Evolutionary conservation across 1,140 invertebrate genomes (phyloP), one percentile per base, ranked within the genome.

Genomic region (Ceratina calcarata): DNA sequence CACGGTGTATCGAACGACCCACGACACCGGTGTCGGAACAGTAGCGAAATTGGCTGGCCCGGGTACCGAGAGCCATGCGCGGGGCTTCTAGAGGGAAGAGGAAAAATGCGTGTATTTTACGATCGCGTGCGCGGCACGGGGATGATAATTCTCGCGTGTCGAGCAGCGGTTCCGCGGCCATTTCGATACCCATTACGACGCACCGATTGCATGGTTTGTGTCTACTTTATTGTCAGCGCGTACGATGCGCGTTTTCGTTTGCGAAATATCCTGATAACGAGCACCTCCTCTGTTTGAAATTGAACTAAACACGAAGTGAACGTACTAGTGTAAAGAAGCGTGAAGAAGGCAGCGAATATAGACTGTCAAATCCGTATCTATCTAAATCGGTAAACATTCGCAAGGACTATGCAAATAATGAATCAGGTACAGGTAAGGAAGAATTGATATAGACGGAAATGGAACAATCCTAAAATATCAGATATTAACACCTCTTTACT

Each of bases 101-200:
- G 55, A 12, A 61, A 62, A 72, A 57, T 53, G 80, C 78, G 16
- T 55, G 79, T 86, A 82, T 81, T 88, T 84, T 81, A 84, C 81
- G 81, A 89, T 90, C 82, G 86, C 88, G 87, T 89, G 89, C 77
- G 82, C 83, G 67, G 51, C 45, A n/a, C 65, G 80, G 78, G 55
- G n/a, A 57, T 85, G 87, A 90, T 90, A 89, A 90, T 89, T 89
- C 86, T 90, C 88, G 77, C 88, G 82, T 89, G 88, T 89, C 85
- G 83, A 77, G 86, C 82, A 53, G 80, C 75, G 75, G 81, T 82
- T 74, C 74, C 80, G 82, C 78, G 69, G 83, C 81, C 89, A 85
- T 84, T 86, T 86, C 87, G 87, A 88, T 89, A 87, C 74, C 86
- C 78, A 84, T 87, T 89, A 76, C 83, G 49, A 78, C 62, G 78